These are phyloP conservation scores for Neolamprologus falcicula DNA, from an alignment of 2,113 vertebrate genomes.

Conservation along the genomic window DNA sequence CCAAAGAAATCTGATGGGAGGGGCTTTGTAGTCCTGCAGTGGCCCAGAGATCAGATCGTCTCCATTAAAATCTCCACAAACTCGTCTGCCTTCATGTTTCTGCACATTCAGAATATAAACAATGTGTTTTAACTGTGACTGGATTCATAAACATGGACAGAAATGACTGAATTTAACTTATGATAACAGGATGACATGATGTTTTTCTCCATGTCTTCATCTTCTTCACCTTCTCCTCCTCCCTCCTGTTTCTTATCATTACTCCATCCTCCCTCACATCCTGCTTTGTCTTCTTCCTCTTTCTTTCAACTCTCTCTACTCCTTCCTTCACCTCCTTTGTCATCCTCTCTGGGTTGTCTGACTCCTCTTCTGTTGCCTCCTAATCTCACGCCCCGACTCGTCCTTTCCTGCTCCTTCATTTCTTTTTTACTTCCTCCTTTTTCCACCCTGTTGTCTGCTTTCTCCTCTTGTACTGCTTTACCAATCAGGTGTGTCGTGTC, in stretches of 20 bases:
- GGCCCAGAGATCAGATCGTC: not conserved
- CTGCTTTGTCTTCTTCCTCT: not conserved
- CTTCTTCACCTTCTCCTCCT: not conserved
- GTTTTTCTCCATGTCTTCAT: not conserved
- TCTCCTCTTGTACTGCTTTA: not conserved
- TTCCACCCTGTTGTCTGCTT: not conserved
- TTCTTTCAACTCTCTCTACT: not conserved
- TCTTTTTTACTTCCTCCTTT: not conserved
- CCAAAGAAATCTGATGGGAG: not conserved
- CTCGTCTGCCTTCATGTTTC: rapidly evolving
- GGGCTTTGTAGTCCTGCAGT: rapidly evolving
- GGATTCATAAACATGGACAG: not conserved
- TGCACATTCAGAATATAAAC: not conserved
- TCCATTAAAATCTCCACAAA: not conserved
- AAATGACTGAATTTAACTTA: not conserved
- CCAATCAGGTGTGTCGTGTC: conserved; percentile 13
- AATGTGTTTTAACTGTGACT: not conserved
- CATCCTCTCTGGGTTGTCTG: rapidly evolving
- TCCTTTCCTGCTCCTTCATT: not conserved
- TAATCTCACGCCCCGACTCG: not conserved
- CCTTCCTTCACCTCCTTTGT: not conserved
- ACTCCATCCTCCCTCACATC: not conserved
- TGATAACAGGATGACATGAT: not conserved
- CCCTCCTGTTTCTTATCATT: not conserved
- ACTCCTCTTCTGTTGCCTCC: not conserved